Conservation (phyloP, 2,113 vertebrate genomes). For the Morone chrysops region DNA sequence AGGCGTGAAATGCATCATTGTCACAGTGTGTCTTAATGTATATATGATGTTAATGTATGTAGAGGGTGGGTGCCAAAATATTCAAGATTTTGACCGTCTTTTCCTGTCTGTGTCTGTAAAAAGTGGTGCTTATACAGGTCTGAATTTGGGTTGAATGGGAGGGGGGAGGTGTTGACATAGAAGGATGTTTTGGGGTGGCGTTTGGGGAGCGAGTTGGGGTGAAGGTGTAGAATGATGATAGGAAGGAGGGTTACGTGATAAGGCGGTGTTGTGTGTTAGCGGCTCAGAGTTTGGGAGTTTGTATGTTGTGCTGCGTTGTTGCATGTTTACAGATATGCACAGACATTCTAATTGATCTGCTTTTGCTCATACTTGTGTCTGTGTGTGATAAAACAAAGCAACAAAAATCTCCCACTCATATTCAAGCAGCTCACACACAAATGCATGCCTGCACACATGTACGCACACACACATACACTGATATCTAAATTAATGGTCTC, state of each 20-base stretch:
- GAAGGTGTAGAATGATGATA: slow-evolving; percentile 78
- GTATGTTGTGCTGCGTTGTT: slow-evolving; percentile 2
- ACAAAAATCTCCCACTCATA: slow-evolving; percentile 50
- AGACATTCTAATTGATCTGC: slow-evolving; percentile 34
- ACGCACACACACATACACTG: slow-evolving; percentile 18
- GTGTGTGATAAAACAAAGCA: slow-evolving; percentile 52
- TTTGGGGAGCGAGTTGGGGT: slow-evolving; percentile 65
- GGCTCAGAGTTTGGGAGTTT: slow-evolving; percentile 28
- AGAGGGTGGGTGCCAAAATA: no score
- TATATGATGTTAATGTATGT: not conserved
- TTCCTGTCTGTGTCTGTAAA: not conserved
- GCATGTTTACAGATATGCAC: not conserved
- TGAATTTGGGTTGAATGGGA: slow-evolving; percentile 31
- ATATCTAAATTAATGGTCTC: slow-evolving; percentile 84
- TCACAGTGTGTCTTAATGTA: slow-evolving; percentile 7
- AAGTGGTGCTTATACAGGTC: slow-evolving; percentile 19
- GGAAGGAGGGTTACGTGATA: slow-evolving; percentile 69
- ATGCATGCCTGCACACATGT: slow-evolving; percentile 15
- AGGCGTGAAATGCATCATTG: slow-evolving; percentile 24
- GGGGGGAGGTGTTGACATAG: slow-evolving; percentile 75
- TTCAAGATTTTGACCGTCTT: no score
- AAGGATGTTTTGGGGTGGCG: slow-evolving; percentile 82
- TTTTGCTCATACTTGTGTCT: slow-evolving; percentile 41
- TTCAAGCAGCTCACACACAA: slow-evolving; percentile 7
- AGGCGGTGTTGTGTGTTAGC: slow-evolving; percentile 47